Conservation (phyloP, 1,140 invertebrate species). For the Drosophila truncata region DNA sequence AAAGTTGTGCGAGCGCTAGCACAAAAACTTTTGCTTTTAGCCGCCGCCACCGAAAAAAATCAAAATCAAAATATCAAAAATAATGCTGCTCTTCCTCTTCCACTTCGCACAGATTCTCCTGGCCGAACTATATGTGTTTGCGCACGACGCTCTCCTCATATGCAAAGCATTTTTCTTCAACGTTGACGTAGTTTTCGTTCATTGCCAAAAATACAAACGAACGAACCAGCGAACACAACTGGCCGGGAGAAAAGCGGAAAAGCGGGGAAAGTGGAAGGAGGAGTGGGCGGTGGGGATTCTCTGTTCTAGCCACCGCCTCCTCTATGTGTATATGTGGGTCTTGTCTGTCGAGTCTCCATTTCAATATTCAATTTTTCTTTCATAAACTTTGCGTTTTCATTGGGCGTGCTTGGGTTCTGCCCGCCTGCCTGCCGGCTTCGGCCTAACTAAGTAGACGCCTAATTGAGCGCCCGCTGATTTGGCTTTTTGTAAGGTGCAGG, state of each 20-base stretch:
- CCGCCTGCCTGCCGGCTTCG: constrained; percentile 23
- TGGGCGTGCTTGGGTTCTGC: constrained; percentile 25
- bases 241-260: constrained; percentile 4
- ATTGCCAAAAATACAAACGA: constrained; percentile 78
- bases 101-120: constrained; percentile 64
- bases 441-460: constrained; percentile 66
- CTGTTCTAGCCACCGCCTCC: constrained; percentile 26
- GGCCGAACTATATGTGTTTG: constrained; percentile 47
- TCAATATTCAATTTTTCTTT: constrained; percentile 78
- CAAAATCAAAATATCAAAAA: constrained; percentile 52
- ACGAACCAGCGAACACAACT: background rate
- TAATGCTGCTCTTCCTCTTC: constrained; percentile 57
- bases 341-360: constrained; percentile 78
- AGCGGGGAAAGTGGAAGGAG: constrained; percentile 12
- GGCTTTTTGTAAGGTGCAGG: constrained; percentile 3
- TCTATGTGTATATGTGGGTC: constrained; percentile 26
- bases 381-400: constrained; percentile 75
- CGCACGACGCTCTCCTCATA: constrained; percentile 81
- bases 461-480: constrained; percentile 63
- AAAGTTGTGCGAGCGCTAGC: constrained; percentile 81
- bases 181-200: constrained; percentile 82
- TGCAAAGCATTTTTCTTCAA: constrained; percentile 59
- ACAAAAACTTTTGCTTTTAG: constrained; percentile 82
- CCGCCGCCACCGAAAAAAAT: constrained; percentile 37
- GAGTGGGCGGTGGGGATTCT: constrained; percentile 29